Evolutionary conservation across 2,888 invertebrate species (phyloP).

Genomic region (Tholera decimalis): DNA sequence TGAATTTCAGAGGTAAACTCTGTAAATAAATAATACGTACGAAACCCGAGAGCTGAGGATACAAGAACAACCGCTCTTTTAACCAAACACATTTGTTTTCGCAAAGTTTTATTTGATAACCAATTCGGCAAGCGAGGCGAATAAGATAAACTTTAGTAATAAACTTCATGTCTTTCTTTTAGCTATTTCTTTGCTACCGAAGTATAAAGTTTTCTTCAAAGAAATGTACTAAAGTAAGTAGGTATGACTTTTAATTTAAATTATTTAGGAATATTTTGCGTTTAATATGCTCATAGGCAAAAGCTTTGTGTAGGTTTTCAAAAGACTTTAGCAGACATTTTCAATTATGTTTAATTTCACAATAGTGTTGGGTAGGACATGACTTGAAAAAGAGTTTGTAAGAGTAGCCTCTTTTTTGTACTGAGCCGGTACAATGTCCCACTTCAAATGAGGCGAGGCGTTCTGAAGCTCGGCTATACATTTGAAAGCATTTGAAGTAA

Average conservation of each 20-base stretch:
- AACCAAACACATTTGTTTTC: slow-evolving; percentile 62
- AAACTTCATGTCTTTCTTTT: slow-evolving; percentile 68
- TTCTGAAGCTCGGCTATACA: too few species aligned
- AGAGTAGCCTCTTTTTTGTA: too few species aligned
- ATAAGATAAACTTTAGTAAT: slow-evolving; percentile 71
- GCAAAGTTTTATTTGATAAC: slow-evolving; percentile 70
- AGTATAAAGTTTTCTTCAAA: slow-evolving; percentile 60
- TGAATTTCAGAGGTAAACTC: slow-evolving; percentile 44
- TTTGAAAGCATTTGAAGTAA: too few species aligned
- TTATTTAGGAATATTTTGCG: slow-evolving; percentile 48
- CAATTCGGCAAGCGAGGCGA: slow-evolving; percentile 64
- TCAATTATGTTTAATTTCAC: neutral
- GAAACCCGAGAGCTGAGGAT: slow-evolving; percentile 25
- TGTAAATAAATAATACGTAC: slow-evolving; percentile 55
- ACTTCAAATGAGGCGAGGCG: too few species aligned
- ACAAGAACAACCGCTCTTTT: slow-evolving; percentile 29
- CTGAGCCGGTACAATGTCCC: too few species aligned
- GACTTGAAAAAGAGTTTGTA: too few species aligned
- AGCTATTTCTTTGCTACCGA: slow-evolving; percentile 48
- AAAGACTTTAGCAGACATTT: neutral
- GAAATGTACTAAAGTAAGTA: slow-evolving; percentile 54
- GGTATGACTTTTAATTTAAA: slow-evolving; percentile 60
- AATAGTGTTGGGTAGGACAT: too few species aligned
- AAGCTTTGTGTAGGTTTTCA: slow-evolving; percentile 8
- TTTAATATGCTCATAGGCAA: slow-evolving; percentile 35